phyloP scores from a whole-genome alignment of 2,113 vertebrate species.

The Redunca redunca region DNA sequence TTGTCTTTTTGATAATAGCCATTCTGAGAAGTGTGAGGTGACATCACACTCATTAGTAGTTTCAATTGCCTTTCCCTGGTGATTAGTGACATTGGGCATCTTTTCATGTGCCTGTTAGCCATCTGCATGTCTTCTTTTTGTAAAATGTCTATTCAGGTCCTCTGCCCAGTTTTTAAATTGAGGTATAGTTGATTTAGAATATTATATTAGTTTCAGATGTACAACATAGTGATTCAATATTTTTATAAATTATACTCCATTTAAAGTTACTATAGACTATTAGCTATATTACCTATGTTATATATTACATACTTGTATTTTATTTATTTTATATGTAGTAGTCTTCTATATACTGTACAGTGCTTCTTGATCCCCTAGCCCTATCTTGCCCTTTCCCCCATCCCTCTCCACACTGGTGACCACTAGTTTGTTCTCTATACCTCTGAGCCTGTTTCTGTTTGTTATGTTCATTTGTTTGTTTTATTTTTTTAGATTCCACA shows the following conservation, averaged over 20 bases:
- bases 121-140: not conserved
- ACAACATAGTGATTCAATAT: not conserved
- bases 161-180: not conserved
- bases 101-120: not conserved
- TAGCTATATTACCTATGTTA: not conserved
- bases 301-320: not conserved
- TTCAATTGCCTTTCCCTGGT: not conserved
- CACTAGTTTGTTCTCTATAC: not conserved
- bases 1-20: not conserved
- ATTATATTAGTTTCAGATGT: not conserved
- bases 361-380: not conserved
- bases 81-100: not conserved
- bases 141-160: not conserved
- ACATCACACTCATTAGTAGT: not conserved
- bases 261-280: not conserved
- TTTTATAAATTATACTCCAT: not conserved
- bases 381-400: not conserved
- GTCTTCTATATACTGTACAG: not conserved
- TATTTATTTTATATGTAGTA: not conserved
- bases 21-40: not conserved
- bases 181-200: not conserved
- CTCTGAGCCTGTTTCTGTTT: not conserved
- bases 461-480: not conserved
- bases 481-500: not conserved
- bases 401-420: not conserved